phyloP scores from a whole-genome alignment of 2,888 invertebrate species.

The Bombyx huttoni region DNA sequence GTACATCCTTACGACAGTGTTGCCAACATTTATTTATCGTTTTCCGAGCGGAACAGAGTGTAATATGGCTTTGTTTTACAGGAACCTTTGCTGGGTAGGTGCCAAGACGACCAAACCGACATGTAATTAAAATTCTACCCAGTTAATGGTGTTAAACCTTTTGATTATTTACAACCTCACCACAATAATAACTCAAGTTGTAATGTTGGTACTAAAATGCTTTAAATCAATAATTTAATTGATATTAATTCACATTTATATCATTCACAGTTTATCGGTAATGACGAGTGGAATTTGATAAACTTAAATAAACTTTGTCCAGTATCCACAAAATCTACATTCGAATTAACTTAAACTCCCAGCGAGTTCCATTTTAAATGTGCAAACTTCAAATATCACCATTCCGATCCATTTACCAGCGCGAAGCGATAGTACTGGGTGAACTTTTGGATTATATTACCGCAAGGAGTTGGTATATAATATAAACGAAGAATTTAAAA shows the following conservation, averaged over 20 bases:
- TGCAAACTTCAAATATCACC: conserved; percentile 37
- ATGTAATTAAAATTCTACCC: neutral
- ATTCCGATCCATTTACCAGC: conserved; percentile 42
- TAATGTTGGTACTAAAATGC: too few species aligned
- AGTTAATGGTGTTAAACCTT: neutral
- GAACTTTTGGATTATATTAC: neutral
- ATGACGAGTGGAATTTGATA: too few species aligned
- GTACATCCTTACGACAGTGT: conserved; percentile 14
- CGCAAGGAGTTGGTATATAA: neutral
- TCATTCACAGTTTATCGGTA: too few species aligned
- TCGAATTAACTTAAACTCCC: neutral
- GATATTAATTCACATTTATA: too few species aligned
- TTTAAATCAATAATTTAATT: too few species aligned
- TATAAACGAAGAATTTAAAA: too few species aligned
- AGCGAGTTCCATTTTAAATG: neutral
- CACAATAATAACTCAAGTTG: too few species aligned
- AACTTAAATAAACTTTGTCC: neutral
- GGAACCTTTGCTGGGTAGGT: conserved; percentile 12
- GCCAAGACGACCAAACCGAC: conserved; percentile 1
- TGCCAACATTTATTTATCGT: conserved; percentile 31
- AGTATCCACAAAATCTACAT: neutral
- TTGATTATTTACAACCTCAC: too few species aligned
- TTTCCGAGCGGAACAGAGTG: conserved; percentile 3
- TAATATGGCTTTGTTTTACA: conserved; percentile 17
- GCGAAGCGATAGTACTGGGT: conserved; percentile 13